Conservation (phyloP, 1,140 invertebrate species). For the Caerostris darwini region DNA sequence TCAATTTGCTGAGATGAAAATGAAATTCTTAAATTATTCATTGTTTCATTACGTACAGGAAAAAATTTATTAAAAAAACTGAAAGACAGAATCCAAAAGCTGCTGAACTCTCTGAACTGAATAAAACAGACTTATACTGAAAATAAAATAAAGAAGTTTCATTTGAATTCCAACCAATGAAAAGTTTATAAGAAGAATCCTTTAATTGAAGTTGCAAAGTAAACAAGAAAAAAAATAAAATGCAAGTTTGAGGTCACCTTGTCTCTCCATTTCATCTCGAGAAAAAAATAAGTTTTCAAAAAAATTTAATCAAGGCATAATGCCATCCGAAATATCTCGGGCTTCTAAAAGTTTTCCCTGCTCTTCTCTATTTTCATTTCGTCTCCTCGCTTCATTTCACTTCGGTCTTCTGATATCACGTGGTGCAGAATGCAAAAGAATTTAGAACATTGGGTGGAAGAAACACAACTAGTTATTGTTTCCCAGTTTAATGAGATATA, state of each 20-base stretch:
- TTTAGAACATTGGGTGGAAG: too few species aligned
- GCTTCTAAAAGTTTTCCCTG: not conserved
- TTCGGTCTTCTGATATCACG: constrained; percentile 27
- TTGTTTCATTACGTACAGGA: not conserved
- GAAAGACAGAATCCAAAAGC: not conserved
- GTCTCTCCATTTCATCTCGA: not conserved
- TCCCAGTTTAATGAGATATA: too few species aligned
- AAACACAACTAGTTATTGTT: too few species aligned
- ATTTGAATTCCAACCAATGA: not conserved
- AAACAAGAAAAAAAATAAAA: not conserved
- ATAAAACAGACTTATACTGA: not conserved
- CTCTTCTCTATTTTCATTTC: not conserved
- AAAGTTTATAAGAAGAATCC: not conserved
- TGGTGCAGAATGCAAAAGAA: not conserved
- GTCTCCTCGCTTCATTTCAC: constrained; percentile 10
- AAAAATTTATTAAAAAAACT: not conserved
- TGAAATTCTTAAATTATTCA: too few species aligned
- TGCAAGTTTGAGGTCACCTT: not conserved
- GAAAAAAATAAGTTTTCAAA: not conserved
- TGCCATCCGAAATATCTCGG: not conserved
- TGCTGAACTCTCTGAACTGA: not conserved
- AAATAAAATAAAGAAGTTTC: not conserved
- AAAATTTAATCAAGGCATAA: constrained; percentile 42
- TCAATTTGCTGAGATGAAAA: too few species aligned
- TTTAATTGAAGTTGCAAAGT: not conserved